phyloP scores from a whole-genome alignment of 2,888 invertebrate species.

The Caenorhabditis sp. region DNA sequence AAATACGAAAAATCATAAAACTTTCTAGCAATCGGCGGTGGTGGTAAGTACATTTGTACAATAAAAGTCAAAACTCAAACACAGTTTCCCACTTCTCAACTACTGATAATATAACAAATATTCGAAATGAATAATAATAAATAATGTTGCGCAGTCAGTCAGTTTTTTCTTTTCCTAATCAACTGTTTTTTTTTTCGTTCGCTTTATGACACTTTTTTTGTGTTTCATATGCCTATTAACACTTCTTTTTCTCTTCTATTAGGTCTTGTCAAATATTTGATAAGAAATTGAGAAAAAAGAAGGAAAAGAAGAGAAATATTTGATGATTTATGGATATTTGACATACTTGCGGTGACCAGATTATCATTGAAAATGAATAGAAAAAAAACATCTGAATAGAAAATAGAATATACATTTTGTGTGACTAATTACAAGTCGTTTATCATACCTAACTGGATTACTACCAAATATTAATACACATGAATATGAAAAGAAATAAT shows the following conservation, averaged over 20 bases:
- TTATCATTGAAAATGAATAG: too few species aligned
- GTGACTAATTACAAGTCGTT: too few species aligned
- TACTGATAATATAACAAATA: neutral
- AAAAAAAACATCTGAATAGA: too few species aligned
- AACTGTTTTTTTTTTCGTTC: neutral
- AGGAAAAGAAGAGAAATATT: neutral
- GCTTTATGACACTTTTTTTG: neutral
- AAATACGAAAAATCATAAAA: slow-evolving; percentile 38
- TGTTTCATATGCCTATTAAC: neutral
- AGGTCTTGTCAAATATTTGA: neutral
- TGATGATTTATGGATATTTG: neutral
- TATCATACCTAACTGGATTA: too few species aligned
- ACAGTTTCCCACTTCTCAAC: too few species aligned
- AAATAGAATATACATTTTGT: too few species aligned
- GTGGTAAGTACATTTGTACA: neutral
- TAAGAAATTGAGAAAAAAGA: neutral
- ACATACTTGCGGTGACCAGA: neutral
- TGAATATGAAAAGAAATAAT: too few species aligned
- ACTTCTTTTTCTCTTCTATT: too few species aligned
- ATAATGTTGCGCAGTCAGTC: too few species aligned
- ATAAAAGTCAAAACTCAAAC: neutral
- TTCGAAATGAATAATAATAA: neutral
- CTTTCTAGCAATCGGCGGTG: neutral
- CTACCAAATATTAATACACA: too few species aligned
- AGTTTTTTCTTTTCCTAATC: neutral